Evolutionary conservation across 2,888 invertebrate species (phyloP).

Genomic region (Aethes cnicana): DNA sequence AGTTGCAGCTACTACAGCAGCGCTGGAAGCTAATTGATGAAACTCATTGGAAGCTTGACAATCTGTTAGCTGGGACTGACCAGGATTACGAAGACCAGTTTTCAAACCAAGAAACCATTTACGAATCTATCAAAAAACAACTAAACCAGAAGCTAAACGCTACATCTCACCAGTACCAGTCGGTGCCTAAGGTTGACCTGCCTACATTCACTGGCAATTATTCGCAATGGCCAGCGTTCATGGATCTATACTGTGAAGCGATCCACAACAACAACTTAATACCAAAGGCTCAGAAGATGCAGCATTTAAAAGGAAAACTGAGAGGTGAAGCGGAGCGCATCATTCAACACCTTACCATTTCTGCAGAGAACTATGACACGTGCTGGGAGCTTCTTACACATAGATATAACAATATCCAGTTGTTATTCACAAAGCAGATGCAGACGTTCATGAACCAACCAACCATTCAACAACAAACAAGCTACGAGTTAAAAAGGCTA

Average conservation of each 20-base stretch:
- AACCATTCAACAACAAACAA: background rate
- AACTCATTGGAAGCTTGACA: conserved; percentile 23
- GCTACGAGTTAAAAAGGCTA: background rate
- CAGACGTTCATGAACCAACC: background rate
- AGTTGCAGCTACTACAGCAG: conserved; percentile 1
- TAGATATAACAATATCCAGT: conserved; percentile 21
- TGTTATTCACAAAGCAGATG: background rate
- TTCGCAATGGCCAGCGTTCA: conserved; percentile 22
- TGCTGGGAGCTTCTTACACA: conserved; percentile 16
- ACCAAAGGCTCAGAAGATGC: background rate
- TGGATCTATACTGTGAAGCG: conserved; percentile 11
- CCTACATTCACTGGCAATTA: conserved; percentile 18
- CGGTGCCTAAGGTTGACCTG: conserved; percentile 12
- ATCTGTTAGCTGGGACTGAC: conserved; percentile 6
- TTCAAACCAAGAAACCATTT: background rate
- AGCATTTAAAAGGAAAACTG: conserved; percentile 2
- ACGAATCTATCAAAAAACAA: background rate
- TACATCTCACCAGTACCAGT: background rate
- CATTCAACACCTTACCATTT: conserved; percentile 11
- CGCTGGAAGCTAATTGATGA: conserved; percentile 20
- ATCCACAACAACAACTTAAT: conserved; percentile 7
- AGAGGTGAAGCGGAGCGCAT: conserved; percentile 20
- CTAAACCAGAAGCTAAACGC: conserved; percentile 3
- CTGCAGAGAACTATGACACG: conserved; percentile 17
- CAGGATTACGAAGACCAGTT: background rate